Evolutionary conservation across 1,140 invertebrate species (phyloP).

Genomic region (Gryllus bimaculatus): DNA sequence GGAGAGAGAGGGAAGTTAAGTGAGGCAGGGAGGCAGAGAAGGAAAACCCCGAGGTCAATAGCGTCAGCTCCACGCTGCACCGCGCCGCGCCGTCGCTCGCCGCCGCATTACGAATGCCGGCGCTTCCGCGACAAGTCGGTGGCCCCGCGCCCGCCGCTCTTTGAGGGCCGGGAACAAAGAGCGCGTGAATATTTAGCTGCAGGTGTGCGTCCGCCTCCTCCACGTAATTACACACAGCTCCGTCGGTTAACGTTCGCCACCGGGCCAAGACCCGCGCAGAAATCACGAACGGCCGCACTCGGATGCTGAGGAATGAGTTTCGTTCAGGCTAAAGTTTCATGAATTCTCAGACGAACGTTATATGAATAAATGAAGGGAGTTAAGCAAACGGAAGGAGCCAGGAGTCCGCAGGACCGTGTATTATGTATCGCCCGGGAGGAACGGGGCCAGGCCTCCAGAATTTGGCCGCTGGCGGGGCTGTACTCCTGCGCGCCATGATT

Average conservation of each 20-base stretch:
- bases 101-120: not conserved
- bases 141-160: not conserved
- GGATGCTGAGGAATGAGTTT: constrained; percentile 1
- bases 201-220: not conserved
- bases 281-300: not conserved
- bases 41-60: too few species aligned
- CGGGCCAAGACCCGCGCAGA: not conserved
- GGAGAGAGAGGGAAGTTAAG: too few species aligned
- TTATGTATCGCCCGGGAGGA: not conserved
- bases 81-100: too few species aligned
- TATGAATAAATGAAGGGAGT: not conserved
- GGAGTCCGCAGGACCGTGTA: not conserved
- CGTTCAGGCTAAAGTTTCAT: not conserved
- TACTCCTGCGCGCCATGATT: not conserved
- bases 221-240: not conserved
- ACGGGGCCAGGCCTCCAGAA: not conserved
- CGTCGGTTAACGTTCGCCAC: not conserved
- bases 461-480: not conserved
- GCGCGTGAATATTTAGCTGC: not conserved
- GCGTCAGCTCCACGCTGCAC: not conserved
- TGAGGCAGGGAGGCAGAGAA: too few species aligned
- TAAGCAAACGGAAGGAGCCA: not conserved
- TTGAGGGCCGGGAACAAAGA: not conserved
- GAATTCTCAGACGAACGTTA: not conserved
- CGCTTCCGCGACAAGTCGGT: not conserved